A percentile compares a stretch with the other conserved stretches of the same genome.
Evolutionary conservation across 2,113 vertebrate genomes (phyloP).

Genomic region (Parus major): DNA sequence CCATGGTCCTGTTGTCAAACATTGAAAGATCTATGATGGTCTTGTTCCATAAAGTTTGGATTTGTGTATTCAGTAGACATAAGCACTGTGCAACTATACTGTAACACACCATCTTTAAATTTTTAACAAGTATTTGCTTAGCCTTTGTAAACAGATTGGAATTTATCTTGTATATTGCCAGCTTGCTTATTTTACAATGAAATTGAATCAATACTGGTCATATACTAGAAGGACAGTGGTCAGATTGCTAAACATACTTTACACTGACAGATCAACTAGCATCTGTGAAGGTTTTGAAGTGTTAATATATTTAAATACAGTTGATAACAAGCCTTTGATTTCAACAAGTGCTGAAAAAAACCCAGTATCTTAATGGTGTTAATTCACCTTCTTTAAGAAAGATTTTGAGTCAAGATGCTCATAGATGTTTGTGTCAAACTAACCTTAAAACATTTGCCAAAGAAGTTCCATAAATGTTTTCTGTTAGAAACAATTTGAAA

Average conservation of each 20-base stretch:
- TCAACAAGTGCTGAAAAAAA: slow-evolving; percentile 66
- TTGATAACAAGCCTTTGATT: slow-evolving; percentile 63
- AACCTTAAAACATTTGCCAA: slow-evolving; percentile 79
- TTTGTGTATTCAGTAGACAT: slow-evolving; percentile 76
- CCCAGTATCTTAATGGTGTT: slow-evolving; percentile 55
- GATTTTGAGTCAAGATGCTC: slow-evolving; percentile 63
- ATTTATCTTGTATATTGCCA: slow-evolving; percentile 69
- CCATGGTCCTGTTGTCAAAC: slow-evolving; percentile 22
- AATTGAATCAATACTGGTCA: slow-evolving; percentile 10
- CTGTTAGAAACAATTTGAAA: slow-evolving; percentile 59
- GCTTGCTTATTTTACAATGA: slow-evolving; percentile 65
- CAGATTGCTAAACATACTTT: background rate
- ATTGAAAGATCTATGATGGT: slow-evolving; percentile 54
- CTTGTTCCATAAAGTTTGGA: slow-evolving; percentile 59
- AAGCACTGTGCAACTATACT: slow-evolving; percentile 82
- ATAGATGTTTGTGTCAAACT: slow-evolving; percentile 71
- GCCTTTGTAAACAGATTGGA: slow-evolving; percentile 71
- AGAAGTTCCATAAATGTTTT: slow-evolving; percentile 73
- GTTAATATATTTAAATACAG: slow-evolving; percentile 41
- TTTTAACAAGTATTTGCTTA: slow-evolving; percentile 73
- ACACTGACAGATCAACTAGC: slow-evolving; percentile 21
- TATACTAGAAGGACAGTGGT: background rate
- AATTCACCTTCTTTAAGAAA: slow-evolving; percentile 54
- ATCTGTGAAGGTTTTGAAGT: slow-evolving; percentile 35
- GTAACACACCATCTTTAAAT: slow-evolving; percentile 76